These are phyloP conservation scores for Eupithecia tripunctaria DNA, from an alignment of 2,888 invertebrate species.

Conservation along the genomic window DNA sequence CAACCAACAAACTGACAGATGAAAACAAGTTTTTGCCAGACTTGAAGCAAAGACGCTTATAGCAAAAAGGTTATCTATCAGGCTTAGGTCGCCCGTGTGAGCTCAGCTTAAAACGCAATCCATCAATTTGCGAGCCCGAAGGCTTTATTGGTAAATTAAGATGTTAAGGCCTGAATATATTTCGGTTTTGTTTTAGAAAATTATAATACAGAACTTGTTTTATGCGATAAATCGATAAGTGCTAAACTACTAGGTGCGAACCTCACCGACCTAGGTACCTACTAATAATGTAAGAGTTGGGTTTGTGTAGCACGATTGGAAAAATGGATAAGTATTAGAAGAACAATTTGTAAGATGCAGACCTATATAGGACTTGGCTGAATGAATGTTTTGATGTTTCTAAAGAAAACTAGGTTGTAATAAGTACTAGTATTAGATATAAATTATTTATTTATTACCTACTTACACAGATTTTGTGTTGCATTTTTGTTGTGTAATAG, in stretches of 20 bases:
- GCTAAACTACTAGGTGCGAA: slow-evolving; percentile 2
- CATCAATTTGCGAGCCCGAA: slow-evolving; percentile 44
- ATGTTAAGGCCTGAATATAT: slow-evolving; percentile 40
- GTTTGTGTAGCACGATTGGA: background rate
- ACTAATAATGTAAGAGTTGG: slow-evolving; percentile 16
- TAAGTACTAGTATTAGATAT: too few species aligned
- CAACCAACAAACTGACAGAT: too few species aligned
- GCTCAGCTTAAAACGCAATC: slow-evolving; percentile 31
- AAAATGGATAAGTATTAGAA: background rate
- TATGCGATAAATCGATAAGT: slow-evolving; percentile 30
- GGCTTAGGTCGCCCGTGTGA: background rate
- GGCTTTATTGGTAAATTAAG: slow-evolving; percentile 50
- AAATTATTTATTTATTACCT: too few species aligned
- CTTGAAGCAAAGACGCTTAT: too few species aligned
- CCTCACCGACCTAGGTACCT: slow-evolving; percentile 17
- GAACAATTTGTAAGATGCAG: background rate
- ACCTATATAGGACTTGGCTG: background rate
- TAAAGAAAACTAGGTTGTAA: too few species aligned
- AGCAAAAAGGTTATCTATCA: too few species aligned
- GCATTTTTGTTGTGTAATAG: too few species aligned
- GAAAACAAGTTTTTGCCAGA: too few species aligned
- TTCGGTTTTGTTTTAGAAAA: slow-evolving; percentile 35
- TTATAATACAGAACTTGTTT: slow-evolving; percentile 33
- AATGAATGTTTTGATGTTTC: too few species aligned
- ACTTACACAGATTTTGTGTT: too few species aligned